Percentiles rank a stretch among this genome's conserved stretches.
Conservation (phyloP, 2,797 vertebrate genomes). For the Tiaroga cobitis region DNA sequence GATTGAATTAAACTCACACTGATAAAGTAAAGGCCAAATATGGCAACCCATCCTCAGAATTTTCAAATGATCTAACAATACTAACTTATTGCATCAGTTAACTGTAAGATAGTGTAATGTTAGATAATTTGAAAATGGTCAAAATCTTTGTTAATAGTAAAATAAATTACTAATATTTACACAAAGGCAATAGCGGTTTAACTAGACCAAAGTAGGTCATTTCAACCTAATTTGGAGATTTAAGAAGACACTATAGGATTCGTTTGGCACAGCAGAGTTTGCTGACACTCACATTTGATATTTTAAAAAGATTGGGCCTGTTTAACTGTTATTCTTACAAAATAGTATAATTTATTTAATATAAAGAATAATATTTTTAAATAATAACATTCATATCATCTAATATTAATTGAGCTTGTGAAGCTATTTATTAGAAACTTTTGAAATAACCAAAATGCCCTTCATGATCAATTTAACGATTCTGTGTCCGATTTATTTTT, state of each 20-base stretch:
- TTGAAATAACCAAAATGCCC: neutral
- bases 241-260: neutral
- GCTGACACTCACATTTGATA: neutral
- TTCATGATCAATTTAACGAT: neutral
- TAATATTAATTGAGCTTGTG: neutral
- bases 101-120: neutral
- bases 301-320: neutral
- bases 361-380: neutral
- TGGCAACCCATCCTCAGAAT: too few species aligned
- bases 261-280: neutral
- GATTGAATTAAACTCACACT: too few species aligned
- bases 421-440: neutral
- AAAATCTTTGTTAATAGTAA: neutral
- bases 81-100: too few species aligned
- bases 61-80: too few species aligned
- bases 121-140: neutral
- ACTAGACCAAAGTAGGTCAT: neutral
- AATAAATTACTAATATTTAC: neutral
- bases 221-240: neutral
- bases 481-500: neutral
- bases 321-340: too few species aligned
- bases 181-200: neutral
- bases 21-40: too few species aligned
- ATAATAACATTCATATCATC: neutral
- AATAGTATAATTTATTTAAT: neutral